Evolutionary conservation across 2,797 vertebrate genomes (phyloP).

Genomic region (Pantherophis alleghaniensis): DNA sequence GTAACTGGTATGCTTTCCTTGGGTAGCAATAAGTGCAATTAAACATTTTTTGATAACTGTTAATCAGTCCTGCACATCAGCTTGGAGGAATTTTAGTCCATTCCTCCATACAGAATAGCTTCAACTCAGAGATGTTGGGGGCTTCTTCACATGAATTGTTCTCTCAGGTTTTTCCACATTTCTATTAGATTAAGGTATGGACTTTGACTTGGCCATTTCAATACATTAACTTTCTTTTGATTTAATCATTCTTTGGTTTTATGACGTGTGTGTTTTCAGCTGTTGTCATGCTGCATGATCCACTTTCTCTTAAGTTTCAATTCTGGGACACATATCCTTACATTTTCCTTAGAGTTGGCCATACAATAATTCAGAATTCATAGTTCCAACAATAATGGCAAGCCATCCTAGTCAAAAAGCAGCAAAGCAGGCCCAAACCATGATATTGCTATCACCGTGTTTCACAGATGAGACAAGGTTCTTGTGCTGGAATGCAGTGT

Average conservation of each 20-base stretch:
- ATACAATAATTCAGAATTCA: not conserved
- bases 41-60: not conserved
- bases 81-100: not conserved
- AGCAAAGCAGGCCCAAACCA: not conserved
- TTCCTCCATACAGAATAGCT: not conserved
- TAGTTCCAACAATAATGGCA: not conserved
- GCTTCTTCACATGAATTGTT: not conserved
- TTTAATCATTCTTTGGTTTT: not conserved
- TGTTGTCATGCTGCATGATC: not conserved
- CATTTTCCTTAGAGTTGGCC: not conserved
- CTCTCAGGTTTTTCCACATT: not conserved
- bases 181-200: not conserved
- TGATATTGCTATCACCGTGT: not conserved
- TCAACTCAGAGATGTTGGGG: not conserved
- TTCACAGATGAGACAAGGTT: not conserved
- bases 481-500: not conserved
- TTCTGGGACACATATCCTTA: not conserved
- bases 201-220: not conserved
- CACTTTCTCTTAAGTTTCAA: not conserved
- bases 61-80: not conserved
- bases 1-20: not conserved
- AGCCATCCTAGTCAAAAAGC: not conserved
- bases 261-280: not conserved
- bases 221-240: not conserved
- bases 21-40: not conserved